Evolutionary conservation across 2,888 invertebrate genomes (phyloP).

Genomic region (Euzetes globulus): DNA sequence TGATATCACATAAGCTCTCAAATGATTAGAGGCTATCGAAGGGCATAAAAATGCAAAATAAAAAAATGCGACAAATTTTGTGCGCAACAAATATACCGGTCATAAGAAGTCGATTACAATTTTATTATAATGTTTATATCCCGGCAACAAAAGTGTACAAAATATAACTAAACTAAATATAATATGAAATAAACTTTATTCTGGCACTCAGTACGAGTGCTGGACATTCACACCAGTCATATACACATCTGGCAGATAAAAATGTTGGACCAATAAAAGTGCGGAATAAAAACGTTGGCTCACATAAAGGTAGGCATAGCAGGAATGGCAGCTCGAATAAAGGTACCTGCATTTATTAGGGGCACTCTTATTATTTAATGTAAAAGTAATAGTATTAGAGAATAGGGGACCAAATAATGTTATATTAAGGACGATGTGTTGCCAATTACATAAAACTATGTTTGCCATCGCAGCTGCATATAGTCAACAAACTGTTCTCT

Average conservation of each 20-base stretch:
- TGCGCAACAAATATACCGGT: background rate
- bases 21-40: background rate
- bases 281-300: background rate
- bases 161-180: background rate
- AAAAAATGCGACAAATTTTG: too few species aligned
- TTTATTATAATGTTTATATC: slow-evolving; percentile 11
- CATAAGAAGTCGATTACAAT: background rate
- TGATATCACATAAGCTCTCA: background rate
- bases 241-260: slow-evolving; percentile 10
- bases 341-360: slow-evolving; percentile 28
- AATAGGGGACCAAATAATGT: background rate
- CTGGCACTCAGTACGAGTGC: background rate
- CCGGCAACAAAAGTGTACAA: background rate
- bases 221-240: slow-evolving; percentile 29
- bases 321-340: slow-evolving; percentile 5
- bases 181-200: background rate
- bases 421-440: background rate
- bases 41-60: too few species aligned
- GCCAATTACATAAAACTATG: slow-evolving; percentile 14
- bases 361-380: slow-evolving; percentile 28
- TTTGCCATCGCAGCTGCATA: slow-evolving; percentile 10
- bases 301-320: background rate
- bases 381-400: slow-evolving; percentile 12
- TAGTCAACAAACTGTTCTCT: background rate
- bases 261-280: background rate